Evolutionary conservation across 2,113 vertebrate species (phyloP).

Genomic region (Penelope pileata): DNA sequence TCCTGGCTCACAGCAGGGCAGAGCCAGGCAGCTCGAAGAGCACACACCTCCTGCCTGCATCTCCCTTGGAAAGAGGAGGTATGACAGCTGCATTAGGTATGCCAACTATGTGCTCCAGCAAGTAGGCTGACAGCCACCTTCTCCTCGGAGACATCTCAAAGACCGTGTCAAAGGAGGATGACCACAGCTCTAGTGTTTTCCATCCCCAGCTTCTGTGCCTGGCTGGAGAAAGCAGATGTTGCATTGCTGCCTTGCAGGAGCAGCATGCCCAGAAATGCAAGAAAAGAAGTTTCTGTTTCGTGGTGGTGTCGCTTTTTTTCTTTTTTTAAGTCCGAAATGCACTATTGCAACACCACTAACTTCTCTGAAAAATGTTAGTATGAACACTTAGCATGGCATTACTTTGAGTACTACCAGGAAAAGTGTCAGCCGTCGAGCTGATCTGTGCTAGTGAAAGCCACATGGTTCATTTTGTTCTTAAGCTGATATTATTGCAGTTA

Average conservation of each 20-base stretch:
- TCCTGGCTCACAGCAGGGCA: not conserved
- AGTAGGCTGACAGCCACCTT: not conserved
- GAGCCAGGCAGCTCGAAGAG: not conserved
- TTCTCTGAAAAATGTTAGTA: not conserved
- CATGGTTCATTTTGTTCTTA: not conserved
- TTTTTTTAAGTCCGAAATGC: not conserved
- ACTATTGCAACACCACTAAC: not conserved
- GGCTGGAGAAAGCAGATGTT: not conserved
- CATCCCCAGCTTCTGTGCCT: not conserved
- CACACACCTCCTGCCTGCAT: not conserved
- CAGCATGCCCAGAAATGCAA: not conserved
- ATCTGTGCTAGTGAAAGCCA: not conserved
- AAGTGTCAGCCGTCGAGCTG: not conserved
- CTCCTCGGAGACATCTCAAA: not conserved
- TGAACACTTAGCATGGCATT: not conserved
- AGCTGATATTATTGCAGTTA: not conserved
- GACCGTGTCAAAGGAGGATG: not conserved
- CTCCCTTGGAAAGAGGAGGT: not conserved
- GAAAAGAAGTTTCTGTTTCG: not conserved
- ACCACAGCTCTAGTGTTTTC: not conserved
- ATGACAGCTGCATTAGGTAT: not conserved
- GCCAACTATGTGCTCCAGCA: not conserved
- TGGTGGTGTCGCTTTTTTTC: no score
- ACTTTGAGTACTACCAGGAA: not conserved
- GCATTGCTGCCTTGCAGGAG: not conserved